Evolutionary conservation across 2,113 vertebrate genomes (phyloP).

Genomic region (Cryptotis parvus): DNA sequence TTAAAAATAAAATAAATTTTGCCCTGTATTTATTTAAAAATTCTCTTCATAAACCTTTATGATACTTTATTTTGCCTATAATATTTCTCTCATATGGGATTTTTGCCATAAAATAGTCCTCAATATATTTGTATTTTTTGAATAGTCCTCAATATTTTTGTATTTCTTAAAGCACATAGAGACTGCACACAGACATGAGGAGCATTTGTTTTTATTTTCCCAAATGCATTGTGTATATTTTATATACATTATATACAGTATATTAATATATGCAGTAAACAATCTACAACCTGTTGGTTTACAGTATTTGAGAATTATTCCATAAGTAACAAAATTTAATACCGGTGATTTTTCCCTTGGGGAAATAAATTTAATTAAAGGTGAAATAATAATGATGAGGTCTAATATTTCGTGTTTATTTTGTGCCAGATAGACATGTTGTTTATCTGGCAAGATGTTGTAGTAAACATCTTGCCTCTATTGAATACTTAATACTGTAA

Average conservation of each 20-base stretch:
- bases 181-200: background rate
- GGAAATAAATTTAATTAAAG: slow-evolving; percentile 6
- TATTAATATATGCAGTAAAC: background rate
- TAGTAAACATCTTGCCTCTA: background rate
- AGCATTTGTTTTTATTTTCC: background rate
- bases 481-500: background rate
- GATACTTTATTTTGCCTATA: background rate
- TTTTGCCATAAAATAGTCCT: background rate
- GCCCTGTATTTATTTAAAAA: background rate
- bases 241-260: background rate
- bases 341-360: background rate
- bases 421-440: background rate
- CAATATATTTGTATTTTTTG: background rate
- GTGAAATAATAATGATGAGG: background rate
- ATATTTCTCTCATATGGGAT: background rate
- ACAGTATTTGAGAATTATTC: background rate
- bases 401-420: background rate
- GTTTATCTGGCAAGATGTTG: too few species aligned
- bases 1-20: background rate
- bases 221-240: background rate
- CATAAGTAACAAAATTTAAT: background rate
- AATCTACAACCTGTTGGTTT: background rate
- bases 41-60: background rate
- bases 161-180: background rate
- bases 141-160: background rate